Evolutionary conservation across 2,888 invertebrate genomes (phyloP), one percentile per base, ranked within the genome.

Genomic region (Diaphora mendica): DNA sequence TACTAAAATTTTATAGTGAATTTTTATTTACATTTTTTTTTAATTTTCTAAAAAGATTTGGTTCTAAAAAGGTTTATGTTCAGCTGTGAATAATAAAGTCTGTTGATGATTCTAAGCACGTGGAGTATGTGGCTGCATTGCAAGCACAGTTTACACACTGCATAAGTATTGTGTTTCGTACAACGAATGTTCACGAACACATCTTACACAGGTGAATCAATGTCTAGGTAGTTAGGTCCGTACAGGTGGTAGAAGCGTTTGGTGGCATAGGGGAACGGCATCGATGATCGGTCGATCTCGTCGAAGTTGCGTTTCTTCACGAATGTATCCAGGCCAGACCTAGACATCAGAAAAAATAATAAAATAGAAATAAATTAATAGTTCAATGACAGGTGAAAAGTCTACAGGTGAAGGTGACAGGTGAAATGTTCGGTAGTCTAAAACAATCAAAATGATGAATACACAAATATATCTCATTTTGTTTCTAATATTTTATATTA

Each of bases 241-340:
- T 95, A 94, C 90, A 96, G 95, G 79, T 95, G 96, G 86, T 96
- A 96, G 92, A 97, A 97, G 15, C 96, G 96, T 83, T 95, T 95
- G 85, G 87, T 86, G 73, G 90, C 90, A 79, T 91, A 94, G 23
- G 95, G 94, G 90, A 95, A 94, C 65, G 94, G 93, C 92, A 95
- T 91, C 33, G 91, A 91, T 5, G 96, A 94, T 26, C 96, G 95
- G 89, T 97, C 97, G 85, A 97, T 97, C 88, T 97, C 97, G 85
- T 97, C 97, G 85, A 97, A 96, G 90, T 97, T 97, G 71, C 94
- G 91, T 82, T 96, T 96, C 87, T 95, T 96, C 76, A 93, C 88
- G 81, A 92, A 96, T 70, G 94, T 94, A 83, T 96, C 96, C 86
- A 96, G 91, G 51, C 94, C 95, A 11, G 96, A 94, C 48, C 96